These are phyloP conservation scores for Clistopyga incitator DNA, from an alignment of 2,888 invertebrate species.

Conservation along the genomic window DNA sequence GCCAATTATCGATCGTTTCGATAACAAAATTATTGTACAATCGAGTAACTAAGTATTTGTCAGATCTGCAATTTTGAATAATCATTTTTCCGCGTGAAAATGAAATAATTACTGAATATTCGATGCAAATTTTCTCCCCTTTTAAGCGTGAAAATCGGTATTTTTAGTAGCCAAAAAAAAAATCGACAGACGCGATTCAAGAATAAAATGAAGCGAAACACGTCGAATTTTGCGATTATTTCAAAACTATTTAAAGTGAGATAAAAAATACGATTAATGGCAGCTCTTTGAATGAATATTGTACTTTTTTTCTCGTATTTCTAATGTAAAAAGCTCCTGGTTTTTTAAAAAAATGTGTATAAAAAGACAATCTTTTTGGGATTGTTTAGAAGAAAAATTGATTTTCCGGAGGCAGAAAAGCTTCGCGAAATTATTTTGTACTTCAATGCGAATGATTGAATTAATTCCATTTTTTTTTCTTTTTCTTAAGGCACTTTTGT, in stretches of 20 bases:
- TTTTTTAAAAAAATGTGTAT: neutral
- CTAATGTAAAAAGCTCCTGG: neutral
- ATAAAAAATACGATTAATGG: slow-evolving; percentile 1
- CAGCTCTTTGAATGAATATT: slow-evolving; percentile 19
- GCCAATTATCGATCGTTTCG: slow-evolving; percentile 49
- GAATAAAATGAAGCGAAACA: too few species aligned
- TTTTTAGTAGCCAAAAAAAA: too few species aligned
- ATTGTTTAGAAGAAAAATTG: neutral
- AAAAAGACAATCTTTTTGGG: neutral
- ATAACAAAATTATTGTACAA: slow-evolving; percentile 56
- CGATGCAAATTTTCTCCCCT: too few species aligned
- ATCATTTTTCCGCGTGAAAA: neutral
- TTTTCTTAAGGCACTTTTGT: slow-evolving; percentile 13
- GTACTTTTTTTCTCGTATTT: slow-evolving; percentile 38
- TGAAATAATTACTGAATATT: too few species aligned
- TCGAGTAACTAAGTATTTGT: slow-evolving; percentile 50
- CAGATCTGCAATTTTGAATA: slow-evolving; percentile 27
- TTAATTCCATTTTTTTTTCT: slow-evolving; percentile 6
- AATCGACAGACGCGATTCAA: too few species aligned
- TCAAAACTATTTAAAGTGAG: neutral
- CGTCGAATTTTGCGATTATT: too few species aligned
- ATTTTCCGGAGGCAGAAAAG: neutral
- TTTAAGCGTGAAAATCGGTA: too few species aligned
- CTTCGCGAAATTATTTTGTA: neutral
- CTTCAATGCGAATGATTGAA: slow-evolving; percentile 14